These are phyloP conservation scores for Lepidostoma basale DNA, from an alignment of 1,140 invertebrate genomes.

Conservation along the genomic window DNA sequence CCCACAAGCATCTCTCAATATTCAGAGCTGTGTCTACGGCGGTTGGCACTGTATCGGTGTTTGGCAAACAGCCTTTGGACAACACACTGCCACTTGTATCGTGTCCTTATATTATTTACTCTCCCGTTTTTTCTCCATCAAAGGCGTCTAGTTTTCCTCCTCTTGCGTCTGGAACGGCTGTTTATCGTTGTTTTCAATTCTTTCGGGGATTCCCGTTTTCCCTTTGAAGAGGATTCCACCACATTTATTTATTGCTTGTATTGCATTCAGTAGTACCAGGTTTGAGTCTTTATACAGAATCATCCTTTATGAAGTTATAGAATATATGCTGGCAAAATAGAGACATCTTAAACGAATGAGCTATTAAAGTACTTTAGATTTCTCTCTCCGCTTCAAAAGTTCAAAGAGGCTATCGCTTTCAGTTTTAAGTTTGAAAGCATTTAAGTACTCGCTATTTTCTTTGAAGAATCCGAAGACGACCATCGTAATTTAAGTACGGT, in stretches of 20 bases:
- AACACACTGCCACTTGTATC: slow-evolving; percentile 33
- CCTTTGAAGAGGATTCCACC: slow-evolving; percentile 21
- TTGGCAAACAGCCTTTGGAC: slow-evolving; percentile 44
- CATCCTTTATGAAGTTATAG: not conserved
- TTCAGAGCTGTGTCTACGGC: slow-evolving; percentile 16
- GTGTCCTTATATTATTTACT: slow-evolving; percentile 44
- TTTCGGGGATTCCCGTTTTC: slow-evolving; percentile 31
- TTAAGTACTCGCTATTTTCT: slow-evolving; percentile 6
- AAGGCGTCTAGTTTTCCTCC: slow-evolving; percentile 3
- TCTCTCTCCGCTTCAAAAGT: slow-evolving; percentile 25
- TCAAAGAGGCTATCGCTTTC: slow-evolving; percentile 30
- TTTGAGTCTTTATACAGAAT: too few relatives aligned
- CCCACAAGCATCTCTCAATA: slow-evolving; percentile 36
- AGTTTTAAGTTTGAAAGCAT: slow-evolving; percentile 24
- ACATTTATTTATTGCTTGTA: slow-evolving; percentile 35
- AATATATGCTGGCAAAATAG: slow-evolving; percentile 30
- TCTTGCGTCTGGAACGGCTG: slow-evolving; percentile 37
- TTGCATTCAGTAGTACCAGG: slow-evolving; percentile 38
- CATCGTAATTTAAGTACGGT: not conserved
- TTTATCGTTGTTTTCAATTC: slow-evolving; percentile 47
- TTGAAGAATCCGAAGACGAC: not conserved
- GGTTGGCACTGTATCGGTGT: slow-evolving; percentile 33
- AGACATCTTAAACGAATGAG: slow-evolving; percentile 44
- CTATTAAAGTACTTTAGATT: slow-evolving; percentile 41
- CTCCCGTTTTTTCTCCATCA: slow-evolving; percentile 20